Evolutionary conservation across 1,140 invertebrate species (phyloP), one percentile per base, ranked within the genome.

Genomic region (Leptinotarsa undecemlineata): DNA sequence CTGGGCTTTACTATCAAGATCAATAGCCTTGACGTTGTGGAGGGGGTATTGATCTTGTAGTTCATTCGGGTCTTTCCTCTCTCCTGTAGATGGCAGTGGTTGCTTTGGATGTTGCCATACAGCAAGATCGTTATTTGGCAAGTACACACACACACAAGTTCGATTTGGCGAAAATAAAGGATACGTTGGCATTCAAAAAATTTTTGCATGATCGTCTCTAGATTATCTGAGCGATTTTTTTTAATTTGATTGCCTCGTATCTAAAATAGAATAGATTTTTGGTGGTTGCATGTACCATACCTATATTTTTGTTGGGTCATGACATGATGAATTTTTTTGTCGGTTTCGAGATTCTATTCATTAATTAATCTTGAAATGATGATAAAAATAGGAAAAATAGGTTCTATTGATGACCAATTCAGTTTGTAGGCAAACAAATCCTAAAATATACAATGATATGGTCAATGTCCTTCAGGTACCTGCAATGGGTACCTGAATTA

Each of bases 241-340:
- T 72, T 48, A 63, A 69, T 63, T 76, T 60, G 51, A 47, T 68
- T 61, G 72, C 51, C 66, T 64, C n/a, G 61, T 61, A 60, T 72
- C 71, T 17, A 26, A 48, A 23, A 73, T 73, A 73, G 72, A 72
- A 63, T 71, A 61, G 51, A 17, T 57, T 68, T 68, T 73, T 68
- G 72, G 68, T 76, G 76, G 76, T 70, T 71, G 76, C 76, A 77
- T 77, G 76, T 77, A 73, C 72, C 70, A 21, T 72, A 42, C 33
- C 33, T 42, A 66, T 42, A 67, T 68, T 73, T 73, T 72, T 62
- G n/a, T 72, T 48, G 64, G 66, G 72, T 68, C 66, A 48, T 63
- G 71, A 72, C 71, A 64, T 26, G 14, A 1, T 68, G 66, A 15
- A 19, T 61, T 61, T 61, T 61, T 20, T 11, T n/a, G 8, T 42